phyloP scores from a whole-genome alignment of 2,113 vertebrate species.

The Donacobius atricapilla region DNA sequence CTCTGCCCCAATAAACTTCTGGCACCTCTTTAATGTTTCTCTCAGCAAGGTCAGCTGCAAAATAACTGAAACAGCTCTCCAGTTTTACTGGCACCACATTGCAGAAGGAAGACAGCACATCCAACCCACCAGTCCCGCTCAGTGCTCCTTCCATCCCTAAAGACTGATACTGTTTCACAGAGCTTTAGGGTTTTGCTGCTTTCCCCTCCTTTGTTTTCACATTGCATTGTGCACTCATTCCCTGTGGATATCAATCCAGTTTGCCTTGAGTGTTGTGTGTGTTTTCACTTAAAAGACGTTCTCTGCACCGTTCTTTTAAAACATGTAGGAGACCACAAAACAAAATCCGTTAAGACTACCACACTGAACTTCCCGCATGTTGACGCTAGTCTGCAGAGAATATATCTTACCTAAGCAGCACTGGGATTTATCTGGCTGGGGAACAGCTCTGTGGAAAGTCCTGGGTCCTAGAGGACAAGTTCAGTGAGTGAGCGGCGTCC shows the following conservation, averaged over 20 bases:
- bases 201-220: background rate
- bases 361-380: background rate
- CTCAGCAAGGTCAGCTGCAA: background rate
- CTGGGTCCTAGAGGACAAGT: background rate
- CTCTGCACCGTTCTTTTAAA: background rate
- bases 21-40: rapidly evolving
- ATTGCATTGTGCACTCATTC: background rate
- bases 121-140: background rate
- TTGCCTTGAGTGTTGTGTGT: background rate
- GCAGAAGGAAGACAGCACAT: background rate
- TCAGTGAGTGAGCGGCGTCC: background rate
- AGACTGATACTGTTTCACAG: background rate
- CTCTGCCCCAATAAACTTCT: background rate
- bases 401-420: background rate
- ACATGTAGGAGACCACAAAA: background rate
- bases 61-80: background rate
- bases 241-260: background rate
- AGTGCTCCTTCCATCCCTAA: background rate
- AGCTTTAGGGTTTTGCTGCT: background rate
- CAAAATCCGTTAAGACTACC: background rate
- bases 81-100: background rate
- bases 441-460: background rate
- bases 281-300: background rate
- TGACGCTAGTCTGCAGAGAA: background rate
- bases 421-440: background rate